Base-by-base conservation (phyloP, 1,140 invertebrate species). In the Hylaeus anthracinus region DNA sequence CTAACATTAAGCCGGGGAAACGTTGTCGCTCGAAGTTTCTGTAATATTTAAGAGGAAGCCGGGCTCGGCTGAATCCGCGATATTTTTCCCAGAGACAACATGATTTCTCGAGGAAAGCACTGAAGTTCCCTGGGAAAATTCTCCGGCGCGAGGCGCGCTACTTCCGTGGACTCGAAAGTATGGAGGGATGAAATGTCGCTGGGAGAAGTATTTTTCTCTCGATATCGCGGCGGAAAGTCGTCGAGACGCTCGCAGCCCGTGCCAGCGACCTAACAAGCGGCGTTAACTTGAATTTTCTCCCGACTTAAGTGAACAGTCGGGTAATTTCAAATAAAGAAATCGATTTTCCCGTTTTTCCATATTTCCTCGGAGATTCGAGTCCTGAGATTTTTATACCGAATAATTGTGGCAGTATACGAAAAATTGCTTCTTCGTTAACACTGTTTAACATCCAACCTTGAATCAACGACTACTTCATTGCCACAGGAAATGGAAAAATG, bases 31-130 rank as follows among this genome's bases (percentile, higher is more conserved):
- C 51, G 61, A 73, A 73, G 41, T 73, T 48, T 65, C 61, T 79
- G 61, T 66, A 73, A 73, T 79, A 79, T 79, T 79, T 66, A 79
- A 79, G 77, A 45, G 37, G 14, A 37, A 79, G 51, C 61, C 10
- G 6, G 4, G 41, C 51, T 39, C 26, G 63, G 51, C 53, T 14
- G 61, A 58, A 66, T 73, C 53, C 41, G 39, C 56, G 48, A 70
- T 81, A 58, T 74, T 67, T 71, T 72, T 79, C 60, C 56, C 6
- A 26, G 45, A 39, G 45, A 12, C 5, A 39, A 67, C 65, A 26
- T 15, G 72, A 76, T 67, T 61, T 64, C 60, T 4, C 60, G 43
- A 26, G 26, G 61, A 65, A 55, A 56, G 45, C 26, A 48, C 15
- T 26, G 60, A 43, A 53, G 41, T 60, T 73, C 41, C n/a, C 10